These are phyloP conservation scores for Ormyrus nitidulus DNA, from an alignment of 2,888 invertebrate genomes.

Conservation along the genomic window DNA sequence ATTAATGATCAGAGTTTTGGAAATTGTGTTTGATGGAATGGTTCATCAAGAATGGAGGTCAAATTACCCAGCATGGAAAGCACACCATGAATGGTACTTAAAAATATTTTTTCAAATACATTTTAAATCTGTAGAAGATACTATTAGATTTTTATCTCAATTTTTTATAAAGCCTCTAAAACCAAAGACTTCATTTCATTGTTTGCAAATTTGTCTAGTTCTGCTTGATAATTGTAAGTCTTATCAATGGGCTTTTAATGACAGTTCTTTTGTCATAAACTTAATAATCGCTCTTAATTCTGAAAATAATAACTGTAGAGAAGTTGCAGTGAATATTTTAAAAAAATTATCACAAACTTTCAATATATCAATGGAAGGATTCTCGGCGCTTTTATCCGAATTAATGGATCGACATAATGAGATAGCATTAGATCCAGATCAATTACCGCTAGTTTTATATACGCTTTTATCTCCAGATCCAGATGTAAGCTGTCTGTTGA, in stretches of 20 bases:
- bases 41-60: slow-evolving; percentile 26
- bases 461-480: slow-evolving; percentile 79
- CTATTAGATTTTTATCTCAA: slow-evolving; percentile 68
- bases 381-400: slow-evolving; percentile 74
- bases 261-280: slow-evolving; percentile 74
- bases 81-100: slow-evolving; percentile 70
- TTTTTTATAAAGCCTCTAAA: slow-evolving; percentile 68
- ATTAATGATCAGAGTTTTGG: slow-evolving; percentile 66
- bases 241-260: slow-evolving; percentile 67
- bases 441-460: slow-evolving; percentile 80
- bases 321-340: slow-evolving; percentile 78
- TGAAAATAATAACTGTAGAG: slow-evolving; percentile 78
- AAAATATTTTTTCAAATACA: slow-evolving; percentile 72
- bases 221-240: slow-evolving; percentile 69
- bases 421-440: slow-evolving; percentile 81
- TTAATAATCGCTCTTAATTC: slow-evolving; percentile 79
- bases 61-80: slow-evolving; percentile 56
- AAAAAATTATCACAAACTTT: slow-evolving; percentile 74
- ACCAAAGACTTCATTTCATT: slow-evolving; percentile 66
- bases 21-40: slow-evolving; percentile 70
- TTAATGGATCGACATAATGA: slow-evolving; percentile 78
- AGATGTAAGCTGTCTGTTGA: slow-evolving; percentile 70
- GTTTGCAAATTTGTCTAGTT: slow-evolving; percentile 71
- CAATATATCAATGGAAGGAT: slow-evolving; percentile 67
- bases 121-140: slow-evolving; percentile 65